Conservation (phyloP, 2,888 invertebrate genomes). For the Caenorhabditis sp. region DNA sequence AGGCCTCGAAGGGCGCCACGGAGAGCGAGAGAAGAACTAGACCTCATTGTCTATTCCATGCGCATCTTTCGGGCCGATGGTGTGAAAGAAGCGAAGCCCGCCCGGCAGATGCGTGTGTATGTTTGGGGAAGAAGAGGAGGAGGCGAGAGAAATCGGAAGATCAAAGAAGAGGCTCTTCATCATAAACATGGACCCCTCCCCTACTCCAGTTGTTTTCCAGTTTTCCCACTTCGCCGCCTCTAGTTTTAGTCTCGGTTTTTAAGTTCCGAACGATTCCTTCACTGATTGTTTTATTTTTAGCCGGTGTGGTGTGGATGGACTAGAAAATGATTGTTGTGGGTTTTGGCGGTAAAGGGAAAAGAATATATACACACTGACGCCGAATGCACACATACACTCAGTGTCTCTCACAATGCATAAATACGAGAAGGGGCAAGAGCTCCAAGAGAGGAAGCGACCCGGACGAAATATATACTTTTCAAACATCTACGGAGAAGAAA, state of each 20-base stretch:
- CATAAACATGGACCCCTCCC: neutral
- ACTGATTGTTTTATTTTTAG: conserved; percentile 27
- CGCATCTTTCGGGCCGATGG: conserved; percentile 36
- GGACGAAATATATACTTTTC: conserved; percentile 59
- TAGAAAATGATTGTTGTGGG: conserved; percentile 23
- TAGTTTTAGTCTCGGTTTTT: conserved; percentile 3
- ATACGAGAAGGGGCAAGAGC: conserved; percentile 32
- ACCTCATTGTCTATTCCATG: conserved; percentile 46
- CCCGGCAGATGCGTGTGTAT: conserved; percentile 26
- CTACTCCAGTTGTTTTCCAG: conserved; percentile 13
- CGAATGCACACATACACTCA: conserved; percentile 47
- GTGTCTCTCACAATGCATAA: conserved; percentile 50
- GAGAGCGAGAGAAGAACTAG: conserved; percentile 27
- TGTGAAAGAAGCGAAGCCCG: conserved; percentile 30
- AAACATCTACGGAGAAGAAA: conserved; percentile 30
- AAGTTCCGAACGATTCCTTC: neutral
- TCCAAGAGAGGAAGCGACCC: conserved; percentile 36
- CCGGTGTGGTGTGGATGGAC: conserved; percentile 20
- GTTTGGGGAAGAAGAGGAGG: conserved; percentile 16
- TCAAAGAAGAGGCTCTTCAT: conserved; percentile 22
- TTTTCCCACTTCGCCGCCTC: too few relatives aligned
- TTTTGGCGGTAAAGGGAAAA: conserved; percentile 38
- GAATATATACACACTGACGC: conserved; percentile 54
- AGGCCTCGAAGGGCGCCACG: neutral
- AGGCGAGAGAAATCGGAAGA: conserved; percentile 26